Evolutionary conservation across 1,140 invertebrate genomes (phyloP).

Genomic region (Phenacoccus solenopsis): DNA sequence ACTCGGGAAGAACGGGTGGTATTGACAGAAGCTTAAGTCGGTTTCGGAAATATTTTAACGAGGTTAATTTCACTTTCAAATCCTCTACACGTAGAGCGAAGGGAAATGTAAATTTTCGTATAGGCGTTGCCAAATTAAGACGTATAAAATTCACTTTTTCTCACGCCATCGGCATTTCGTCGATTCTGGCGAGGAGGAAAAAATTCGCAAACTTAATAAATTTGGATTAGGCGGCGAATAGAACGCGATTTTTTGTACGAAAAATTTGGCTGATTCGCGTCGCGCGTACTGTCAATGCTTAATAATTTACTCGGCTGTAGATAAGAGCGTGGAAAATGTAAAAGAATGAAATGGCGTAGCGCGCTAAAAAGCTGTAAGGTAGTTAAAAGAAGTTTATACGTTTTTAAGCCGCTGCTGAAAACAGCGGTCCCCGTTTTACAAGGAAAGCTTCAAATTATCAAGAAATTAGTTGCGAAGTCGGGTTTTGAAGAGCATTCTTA

Average conservation of each 20-base stretch:
- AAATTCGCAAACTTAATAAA: not conserved
- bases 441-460: constrained; percentile 12
- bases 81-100: not conserved
- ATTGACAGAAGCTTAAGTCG: not conserved
- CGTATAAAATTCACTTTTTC: too few species aligned
- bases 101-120: not conserved
- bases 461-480: constrained; percentile 7
- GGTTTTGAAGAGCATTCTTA: constrained; percentile 14
- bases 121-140: not conserved
- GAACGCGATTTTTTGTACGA: not conserved
- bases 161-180: too few species aligned
- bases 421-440: constrained; percentile 12
- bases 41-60: not conserved
- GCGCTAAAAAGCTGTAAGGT: not conserved
- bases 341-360: not conserved
- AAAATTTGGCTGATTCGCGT: not conserved
- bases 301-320: not conserved
- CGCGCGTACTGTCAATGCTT: not conserved
- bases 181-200: not conserved
- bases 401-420: constrained; percentile 7
- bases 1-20: not conserved
- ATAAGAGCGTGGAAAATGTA: not conserved
- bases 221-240: not conserved
- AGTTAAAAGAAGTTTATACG: constrained; percentile 14
- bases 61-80: not conserved